Evolutionary conservation across 2,888 invertebrate genomes (phyloP), one percentile per base, ranked within the genome.

Genomic region (Brachyptera risi): DNA sequence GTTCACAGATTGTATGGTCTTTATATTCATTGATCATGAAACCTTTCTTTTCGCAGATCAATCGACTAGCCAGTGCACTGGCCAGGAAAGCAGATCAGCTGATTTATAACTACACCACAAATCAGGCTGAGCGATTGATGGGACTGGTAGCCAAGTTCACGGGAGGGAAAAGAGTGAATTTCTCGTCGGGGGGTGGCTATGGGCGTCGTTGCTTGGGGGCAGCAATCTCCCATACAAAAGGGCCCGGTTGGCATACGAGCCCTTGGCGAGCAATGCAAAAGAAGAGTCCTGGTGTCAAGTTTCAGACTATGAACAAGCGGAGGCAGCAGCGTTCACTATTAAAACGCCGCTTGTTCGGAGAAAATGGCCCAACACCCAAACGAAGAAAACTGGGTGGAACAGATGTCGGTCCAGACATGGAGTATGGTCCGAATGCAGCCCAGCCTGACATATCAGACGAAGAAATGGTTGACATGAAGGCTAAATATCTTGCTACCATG

Each of bases 101-200:
- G n/a, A n/a, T n/a, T n/a, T n/a, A n/a, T n/a, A 51, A 51, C 35
- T 7, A 15, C 4, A 54, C 54, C 1, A 54, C 54, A 1, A 54
- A 54, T 13, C 54, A 54, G 17, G 54, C 54, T 1, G 54, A 54
- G 17, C 15, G 54, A n/a, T 7, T 54, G 37, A 54, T 60, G 60
- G 54, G 27, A 27, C 42, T 37, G 3, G 54, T 54, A 21, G 54
- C 54, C 21, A 54, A 60, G 21, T 60, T 60, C 31, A 40, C 42
- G 13, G 61, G 54, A 3, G 60, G 54, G 2, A 60, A 60, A 38
- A 1, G 54, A 3, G 31, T 60, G 7, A 60, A 60, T 44, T 44
- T 60, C 27, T n/a, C 50, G 3, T 54, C 40, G 17, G 27, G 26
- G 21, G 42, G 44, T 0, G 44, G 54, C 2, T 60, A 54, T 26